Evolutionary conservation across 2,797 vertebrate species (phyloP), one percentile per base, ranked within the genome.

Genomic region (Aphelocoma californica): DNA sequence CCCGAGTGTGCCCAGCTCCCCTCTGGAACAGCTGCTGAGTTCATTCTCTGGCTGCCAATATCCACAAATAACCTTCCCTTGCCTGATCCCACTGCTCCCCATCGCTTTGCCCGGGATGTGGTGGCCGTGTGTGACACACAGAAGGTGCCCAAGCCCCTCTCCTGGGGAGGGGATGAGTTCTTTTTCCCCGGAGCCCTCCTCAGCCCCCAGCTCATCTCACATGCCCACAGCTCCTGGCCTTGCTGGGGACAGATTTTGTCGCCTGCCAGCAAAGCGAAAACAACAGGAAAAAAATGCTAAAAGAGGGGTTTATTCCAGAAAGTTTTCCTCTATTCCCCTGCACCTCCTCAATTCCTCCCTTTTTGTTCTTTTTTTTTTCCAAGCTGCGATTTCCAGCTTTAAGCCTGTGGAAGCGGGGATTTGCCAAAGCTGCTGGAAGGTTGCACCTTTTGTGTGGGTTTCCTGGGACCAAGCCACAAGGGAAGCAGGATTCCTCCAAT

Each of bases 71-170:
- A 17, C 26, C 61, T 12, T n/a, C 3, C 29, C 26, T 4, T 14
- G n/a, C 8, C 14, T 5, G 50, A 10, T 19, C 8, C 44, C 23
- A 2, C 21, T 5, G 29, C 54, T 78, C n/a, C 53, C n/a, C 26
- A 12, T 11, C 4, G 23, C 28, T 15, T 2, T 19, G 12, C 13
- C 29, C 3, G 3, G 32, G 56, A 10, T 12, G 3, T 1, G 26
- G 12, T 40, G 58, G 36, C 16, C 40, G 1, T 0, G 6, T 5
- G 24, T 14, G 47, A 14, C 26, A 24, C 0, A 0, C 44, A 13
- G 40, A 18, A n/a, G 50, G 4, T 38, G 29, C 84, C 18, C 73
- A 4, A 8, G 24, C 10, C 9, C 48, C 48, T 69, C 38, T 86
- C 7, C 21, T 13, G 32, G 20, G 25, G 5, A 28, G 12, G 24